These are phyloP conservation scores for Promerops cafer DNA, from an alignment of 2,113 vertebrate species.

Conservation along the genomic window DNA sequence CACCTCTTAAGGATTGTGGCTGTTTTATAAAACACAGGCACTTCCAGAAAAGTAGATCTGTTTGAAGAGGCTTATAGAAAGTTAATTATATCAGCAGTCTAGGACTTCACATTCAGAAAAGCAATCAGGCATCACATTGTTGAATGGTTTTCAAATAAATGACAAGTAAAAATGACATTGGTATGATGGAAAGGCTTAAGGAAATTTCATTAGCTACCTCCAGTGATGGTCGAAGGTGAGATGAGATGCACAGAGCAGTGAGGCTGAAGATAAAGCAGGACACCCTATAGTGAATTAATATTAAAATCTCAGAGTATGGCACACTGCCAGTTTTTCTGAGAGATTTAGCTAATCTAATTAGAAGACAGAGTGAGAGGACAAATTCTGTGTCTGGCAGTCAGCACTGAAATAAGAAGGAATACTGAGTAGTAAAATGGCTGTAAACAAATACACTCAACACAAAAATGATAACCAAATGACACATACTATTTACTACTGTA, in stretches of 20 bases:
- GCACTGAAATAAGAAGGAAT: neutral
- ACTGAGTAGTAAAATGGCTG: neutral
- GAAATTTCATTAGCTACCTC: neutral
- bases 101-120: neutral
- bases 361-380: neutral
- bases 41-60: neutral
- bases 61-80: neutral
- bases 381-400: neutral
- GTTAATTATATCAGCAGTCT: neutral
- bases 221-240: neutral
- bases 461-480: neutral
- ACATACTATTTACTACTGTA: neutral
- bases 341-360: constrained; percentile 9
- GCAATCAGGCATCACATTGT: neutral
- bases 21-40: neutral
- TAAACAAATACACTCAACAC: neutral
- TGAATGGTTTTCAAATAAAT: neutral
- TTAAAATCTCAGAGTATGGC: neutral
- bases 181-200: neutral
- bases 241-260: neutral
- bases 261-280: neutral
- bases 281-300: neutral
- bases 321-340: neutral
- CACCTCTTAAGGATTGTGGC: neutral
- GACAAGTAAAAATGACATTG: neutral